Evolutionary conservation across 2,888 invertebrate species (phyloP).

Genomic region (Perizoma flavofasciatum): DNA sequence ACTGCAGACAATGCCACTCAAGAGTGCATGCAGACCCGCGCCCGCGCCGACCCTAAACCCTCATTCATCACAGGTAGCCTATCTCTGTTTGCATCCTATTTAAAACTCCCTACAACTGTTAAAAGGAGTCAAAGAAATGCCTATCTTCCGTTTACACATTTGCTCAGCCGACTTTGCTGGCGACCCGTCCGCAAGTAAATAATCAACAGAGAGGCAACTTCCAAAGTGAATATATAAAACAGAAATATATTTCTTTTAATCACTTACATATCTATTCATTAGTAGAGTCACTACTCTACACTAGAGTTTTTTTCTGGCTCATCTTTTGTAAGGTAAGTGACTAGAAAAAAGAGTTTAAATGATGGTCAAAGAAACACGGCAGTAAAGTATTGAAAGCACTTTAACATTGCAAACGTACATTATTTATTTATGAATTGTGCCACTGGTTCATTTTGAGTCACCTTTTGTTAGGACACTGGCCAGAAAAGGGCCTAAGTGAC

Average conservation of each 20-base stretch:
- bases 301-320: too few species aligned
- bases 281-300: too few species aligned
- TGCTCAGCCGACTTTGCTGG: slow-evolving; percentile 63
- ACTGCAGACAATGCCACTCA: slow-evolving; percentile 10
- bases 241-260: not conserved
- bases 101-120: slow-evolving; percentile 73
- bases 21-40: slow-evolving; percentile 27
- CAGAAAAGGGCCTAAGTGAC: too few species aligned
- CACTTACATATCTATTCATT: too few species aligned
- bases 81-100: slow-evolving; percentile 82
- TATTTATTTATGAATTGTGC: too few species aligned
- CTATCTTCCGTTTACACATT: slow-evolving; percentile 79
- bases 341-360: too few species aligned
- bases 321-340: too few species aligned
- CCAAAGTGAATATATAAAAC: not conserved
- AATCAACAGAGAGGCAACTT: not conserved
- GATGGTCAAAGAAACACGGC: too few species aligned
- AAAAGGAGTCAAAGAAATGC: slow-evolving; percentile 79
- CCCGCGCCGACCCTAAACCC: slow-evolving; percentile 55
- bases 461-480: too few species aligned
- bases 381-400: too few species aligned
- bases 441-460: too few species aligned
- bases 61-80: slow-evolving; percentile 67
- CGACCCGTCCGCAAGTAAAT: slow-evolving; percentile 16
- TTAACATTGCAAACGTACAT: too few species aligned